Base-by-base conservation (phyloP, 2,888 invertebrate species). In the Amblyteles armatorius region DNA sequence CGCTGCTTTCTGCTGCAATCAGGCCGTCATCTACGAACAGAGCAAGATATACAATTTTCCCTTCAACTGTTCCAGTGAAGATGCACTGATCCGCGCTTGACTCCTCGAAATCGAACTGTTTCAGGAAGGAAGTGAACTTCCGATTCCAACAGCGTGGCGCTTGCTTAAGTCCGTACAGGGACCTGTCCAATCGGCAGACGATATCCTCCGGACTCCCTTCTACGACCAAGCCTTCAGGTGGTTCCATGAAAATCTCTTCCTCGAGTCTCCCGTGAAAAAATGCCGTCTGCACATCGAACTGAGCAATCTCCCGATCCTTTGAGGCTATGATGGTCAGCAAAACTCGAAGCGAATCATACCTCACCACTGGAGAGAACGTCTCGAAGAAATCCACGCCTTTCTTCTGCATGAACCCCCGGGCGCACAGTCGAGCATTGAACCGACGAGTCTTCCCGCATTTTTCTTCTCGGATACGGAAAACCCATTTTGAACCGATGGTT, bases 401-500 rank as follows among this genome's bases (percentile, higher is more conserved):
- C 13, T 48, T 48, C 48, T 48, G 48, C 7, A 48, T 6, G 5
- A 48, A 48, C 1, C 48, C 48, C 0, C 48, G 48, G 0, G 48
- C 48, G 13, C 48, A 48, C 13, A 48, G 1, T 2, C 48, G 48
- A 9, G 48, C 48, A 0, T 48, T 48, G 48, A 48, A 48, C 0
- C 48, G 48, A 3, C 48, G 1, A 22, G 48, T 3, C 9, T 5
- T 13, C 0, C 48, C 11, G 1, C 7, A 5, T 7, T 48, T 13
- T 7, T 7, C 9, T 3, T n/a, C 55, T 4, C 3, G 1, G 3
- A 73, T 13, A 13, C 84, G 83, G 29, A 88, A 89, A 0, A 88
- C 86, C 88, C 89, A 88, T 36, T 79, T 87, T 0, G 83, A 88
- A 11, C 85, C 87, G 6, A 88, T 86, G 1, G 76, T 22, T 7